Conservation (phyloP, 2,113 vertebrate genomes). For the Eulemur rufifrons region DNA sequence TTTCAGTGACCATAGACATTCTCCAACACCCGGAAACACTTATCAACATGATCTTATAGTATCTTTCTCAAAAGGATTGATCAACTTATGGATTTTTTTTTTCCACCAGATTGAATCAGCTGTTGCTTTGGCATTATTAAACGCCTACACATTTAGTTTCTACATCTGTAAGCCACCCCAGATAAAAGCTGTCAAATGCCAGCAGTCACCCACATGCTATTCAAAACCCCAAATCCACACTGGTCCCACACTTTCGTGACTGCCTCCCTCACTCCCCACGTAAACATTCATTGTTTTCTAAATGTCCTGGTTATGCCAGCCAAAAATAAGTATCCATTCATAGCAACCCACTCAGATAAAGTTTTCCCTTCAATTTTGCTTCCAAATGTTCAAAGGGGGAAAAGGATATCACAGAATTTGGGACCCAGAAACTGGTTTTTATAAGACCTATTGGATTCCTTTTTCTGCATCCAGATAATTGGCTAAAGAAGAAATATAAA, state of each 20-base stretch:
- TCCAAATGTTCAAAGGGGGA: background rate
- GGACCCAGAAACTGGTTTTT: background rate
- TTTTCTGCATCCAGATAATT: constrained; percentile 6
- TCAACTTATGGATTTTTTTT: background rate
- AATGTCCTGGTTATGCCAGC: constrained; percentile 44
- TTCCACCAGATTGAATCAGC: background rate
- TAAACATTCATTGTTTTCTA: constrained; percentile 63
- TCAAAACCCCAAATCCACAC: constrained; percentile 25
- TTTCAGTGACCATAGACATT: background rate
- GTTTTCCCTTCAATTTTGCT: background rate
- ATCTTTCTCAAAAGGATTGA: background rate
- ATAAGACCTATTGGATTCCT: background rate
- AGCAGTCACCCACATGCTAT: constrained; percentile 41
- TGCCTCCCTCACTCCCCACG: background rate
- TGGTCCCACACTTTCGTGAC: constrained; percentile 54
- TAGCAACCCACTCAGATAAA: constrained; percentile 51
- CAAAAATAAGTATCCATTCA: constrained; percentile 60
- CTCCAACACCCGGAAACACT: background rate
- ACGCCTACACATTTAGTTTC: background rate
- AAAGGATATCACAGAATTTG: background rate
- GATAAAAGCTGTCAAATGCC: constrained; percentile 60
- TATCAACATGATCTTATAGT: background rate
- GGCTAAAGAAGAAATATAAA: background rate
- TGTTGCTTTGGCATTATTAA: constrained; percentile 20
- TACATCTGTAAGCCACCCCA: constrained; percentile 2